These are phyloP conservation scores for Kryptopterus vitreolus DNA, from an alignment of 2,797 vertebrate species.

Conservation along the genomic window DNA sequence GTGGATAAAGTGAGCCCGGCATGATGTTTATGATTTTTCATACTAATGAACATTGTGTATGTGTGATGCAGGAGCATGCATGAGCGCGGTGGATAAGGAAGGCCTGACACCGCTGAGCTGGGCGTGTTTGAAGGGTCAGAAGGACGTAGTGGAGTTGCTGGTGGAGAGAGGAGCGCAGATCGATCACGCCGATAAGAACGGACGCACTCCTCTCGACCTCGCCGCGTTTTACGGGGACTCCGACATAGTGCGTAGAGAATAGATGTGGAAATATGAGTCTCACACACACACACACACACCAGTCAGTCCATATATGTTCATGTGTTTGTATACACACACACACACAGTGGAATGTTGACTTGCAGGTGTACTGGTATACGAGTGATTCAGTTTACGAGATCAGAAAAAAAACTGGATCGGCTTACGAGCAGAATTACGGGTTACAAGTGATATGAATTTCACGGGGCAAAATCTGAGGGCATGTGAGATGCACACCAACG, in stretches of 20 bases:
- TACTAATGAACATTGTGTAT: slow-evolving; percentile 18
- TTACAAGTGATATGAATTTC: too few relatives aligned
- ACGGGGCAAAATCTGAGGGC: too few relatives aligned
- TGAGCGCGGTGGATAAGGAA: slow-evolving; percentile 87
- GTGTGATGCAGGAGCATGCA: slow-evolving; percentile 74
- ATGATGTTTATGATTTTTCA: neutral
- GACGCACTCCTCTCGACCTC: slow-evolving; percentile 90
- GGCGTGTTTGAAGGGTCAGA: slow-evolving; percentile 94
- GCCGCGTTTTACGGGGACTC: slow-evolving; percentile 93
- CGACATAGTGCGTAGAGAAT: slow-evolving; percentile 82
- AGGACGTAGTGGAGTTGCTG: slow-evolving; percentile 81
- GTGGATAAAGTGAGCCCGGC: neutral
- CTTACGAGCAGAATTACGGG: too few relatives aligned
- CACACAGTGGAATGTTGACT: too few relatives aligned
- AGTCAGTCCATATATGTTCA: too few relatives aligned
- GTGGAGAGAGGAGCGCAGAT: slow-evolving; percentile 86
- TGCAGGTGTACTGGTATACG: too few relatives aligned
- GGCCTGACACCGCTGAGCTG: slow-evolving; percentile 89
- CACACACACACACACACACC: neutral
- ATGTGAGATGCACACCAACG: too few relatives aligned
- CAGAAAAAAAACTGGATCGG: too few relatives aligned
- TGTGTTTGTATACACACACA: too few relatives aligned
- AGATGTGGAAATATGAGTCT: neutral
- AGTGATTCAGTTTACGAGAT: too few relatives aligned
- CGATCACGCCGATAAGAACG: slow-evolving; percentile 90